phyloP scores from a whole-genome alignment of 2,888 invertebrate genomes.

The Adela reaumurella region DNA sequence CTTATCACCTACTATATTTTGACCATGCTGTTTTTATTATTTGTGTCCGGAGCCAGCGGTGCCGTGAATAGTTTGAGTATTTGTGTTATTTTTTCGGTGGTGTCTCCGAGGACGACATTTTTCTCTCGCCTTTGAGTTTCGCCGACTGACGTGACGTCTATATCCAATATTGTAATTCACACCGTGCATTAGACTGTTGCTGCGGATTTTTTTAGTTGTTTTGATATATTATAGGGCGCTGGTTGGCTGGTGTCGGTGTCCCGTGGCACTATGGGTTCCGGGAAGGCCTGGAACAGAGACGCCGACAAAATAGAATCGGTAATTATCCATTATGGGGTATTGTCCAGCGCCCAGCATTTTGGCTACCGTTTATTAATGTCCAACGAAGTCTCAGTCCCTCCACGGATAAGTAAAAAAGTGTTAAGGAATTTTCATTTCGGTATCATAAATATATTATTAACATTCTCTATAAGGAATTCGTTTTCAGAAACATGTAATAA shows the following conservation, averaged over 20 bases:
- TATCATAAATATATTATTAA: too few relatives aligned
- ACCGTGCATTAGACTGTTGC: background rate
- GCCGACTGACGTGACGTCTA: background rate
- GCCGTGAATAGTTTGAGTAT: conserved; percentile 31
- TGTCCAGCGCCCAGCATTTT: conserved; percentile 42
- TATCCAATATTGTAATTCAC: background rate
- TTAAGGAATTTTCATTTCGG: too few relatives aligned
- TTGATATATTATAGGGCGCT: background rate
- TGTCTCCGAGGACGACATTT: background rate
- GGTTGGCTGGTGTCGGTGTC: background rate
- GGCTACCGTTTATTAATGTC: conserved; percentile 53
- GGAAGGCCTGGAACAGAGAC: background rate
- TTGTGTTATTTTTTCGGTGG: background rate
- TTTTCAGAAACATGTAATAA: too few relatives aligned
- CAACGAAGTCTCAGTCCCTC: too few relatives aligned
- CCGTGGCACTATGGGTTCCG: background rate
- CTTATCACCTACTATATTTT: conserved; percentile 47
- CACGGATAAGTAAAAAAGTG: too few relatives aligned
- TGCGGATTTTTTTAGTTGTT: background rate
- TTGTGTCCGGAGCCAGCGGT: conserved; percentile 44
- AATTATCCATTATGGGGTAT: conserved; percentile 44
- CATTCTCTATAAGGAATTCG: too few relatives aligned
- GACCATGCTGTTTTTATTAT: conserved; percentile 58
- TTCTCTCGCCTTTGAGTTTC: background rate
- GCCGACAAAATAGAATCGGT: conserved; percentile 38